Base-by-base conservation (phyloP, 2,888 invertebrate species). In the Sericinus montela region DNA sequence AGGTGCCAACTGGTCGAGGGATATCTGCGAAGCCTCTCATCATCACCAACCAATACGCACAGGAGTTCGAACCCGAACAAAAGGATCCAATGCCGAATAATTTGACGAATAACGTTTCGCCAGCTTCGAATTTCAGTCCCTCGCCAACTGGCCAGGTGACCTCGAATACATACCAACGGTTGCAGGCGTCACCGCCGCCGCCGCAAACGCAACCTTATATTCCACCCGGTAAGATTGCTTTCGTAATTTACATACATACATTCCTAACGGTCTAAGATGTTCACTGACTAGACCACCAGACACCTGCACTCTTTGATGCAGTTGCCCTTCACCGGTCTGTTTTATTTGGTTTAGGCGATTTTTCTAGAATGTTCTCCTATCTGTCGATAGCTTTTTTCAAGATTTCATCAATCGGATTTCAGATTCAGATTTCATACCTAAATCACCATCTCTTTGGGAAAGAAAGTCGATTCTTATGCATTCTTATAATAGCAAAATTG, bases 11-110 rank as follows among this genome's bases (percentile, higher is more conserved):
- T 2, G 87, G 88, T 6, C 83, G 87, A n/a, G 84, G 87, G 14
- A 65, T 85, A 29, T 69, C 75, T 5, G 64, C 65, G 40, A 86
- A 81, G 45, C 81, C 86, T 0, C 75, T 89, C 29, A 83, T 89
- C 52, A 89, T 89, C 60, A 77, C 83, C 65, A 89, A 89, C 59
- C 86, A 86, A 48, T 89, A 88, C 55, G 89, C 86, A 37, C 83
- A 86, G 51, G 88, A 89, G 58, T 82, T 72, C 50, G 89, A 89
- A 50, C 82, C 90, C 51, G 81, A 81, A 19, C 67, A 68, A 40
- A 87, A 87, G 51, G 84, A 84, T 14, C 66, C 14, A 48, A 63
- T n/a, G 48, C 67, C 25, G 47, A 57, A 29, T 50, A 47, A 49
- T 1, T 36, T 46, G 15, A 47, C 48, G 23, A 47, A 45, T 28